Conservation (phyloP, 2,888 invertebrate species). For the Bedellia somnulentella region DNA sequence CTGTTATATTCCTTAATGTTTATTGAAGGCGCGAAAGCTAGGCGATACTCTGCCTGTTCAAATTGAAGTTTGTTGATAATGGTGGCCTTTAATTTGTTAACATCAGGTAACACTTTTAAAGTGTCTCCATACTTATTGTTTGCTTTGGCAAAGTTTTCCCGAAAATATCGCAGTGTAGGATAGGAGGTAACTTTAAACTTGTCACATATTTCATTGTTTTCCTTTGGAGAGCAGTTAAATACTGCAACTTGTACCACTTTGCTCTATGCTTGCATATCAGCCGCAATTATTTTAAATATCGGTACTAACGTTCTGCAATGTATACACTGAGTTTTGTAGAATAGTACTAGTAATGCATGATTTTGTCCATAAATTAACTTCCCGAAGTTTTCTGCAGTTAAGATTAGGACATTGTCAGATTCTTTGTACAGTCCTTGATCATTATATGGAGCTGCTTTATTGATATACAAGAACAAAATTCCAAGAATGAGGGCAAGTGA, state of each 20-base stretch:
- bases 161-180: constrained; percentile 82
- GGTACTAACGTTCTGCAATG: constrained; percentile 92
- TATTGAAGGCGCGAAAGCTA: constrained; percentile 66
- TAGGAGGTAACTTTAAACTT: constrained; percentile 88
- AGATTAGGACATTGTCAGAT: constrained; percentile 65
- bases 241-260: constrained; percentile 74
- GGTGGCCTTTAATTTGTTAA: constrained; percentile 56
- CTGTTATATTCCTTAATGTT: constrained; percentile 55
- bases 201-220: constrained; percentile 84
- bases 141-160: constrained; percentile 64
- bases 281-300: constrained; percentile 79
- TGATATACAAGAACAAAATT: too few species aligned
- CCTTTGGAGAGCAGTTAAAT: constrained; percentile 83
- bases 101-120: constrained; percentile 53
- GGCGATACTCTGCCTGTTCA: constrained; percentile 63
- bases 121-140: constrained; percentile 65
- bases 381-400: constrained; percentile 71
- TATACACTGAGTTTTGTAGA: constrained; percentile 96
- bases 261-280: constrained; percentile 69
- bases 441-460: constrained; percentile 26
- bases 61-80: constrained; percentile 61
- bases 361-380: constrained; percentile 63
- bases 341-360: constrained; percentile 80
- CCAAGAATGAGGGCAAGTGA: too few species aligned
- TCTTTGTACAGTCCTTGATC: constrained; percentile 65